Conservation (phyloP, 2,797 vertebrate genomes). For the Sylvilagus floridanus region DNA sequence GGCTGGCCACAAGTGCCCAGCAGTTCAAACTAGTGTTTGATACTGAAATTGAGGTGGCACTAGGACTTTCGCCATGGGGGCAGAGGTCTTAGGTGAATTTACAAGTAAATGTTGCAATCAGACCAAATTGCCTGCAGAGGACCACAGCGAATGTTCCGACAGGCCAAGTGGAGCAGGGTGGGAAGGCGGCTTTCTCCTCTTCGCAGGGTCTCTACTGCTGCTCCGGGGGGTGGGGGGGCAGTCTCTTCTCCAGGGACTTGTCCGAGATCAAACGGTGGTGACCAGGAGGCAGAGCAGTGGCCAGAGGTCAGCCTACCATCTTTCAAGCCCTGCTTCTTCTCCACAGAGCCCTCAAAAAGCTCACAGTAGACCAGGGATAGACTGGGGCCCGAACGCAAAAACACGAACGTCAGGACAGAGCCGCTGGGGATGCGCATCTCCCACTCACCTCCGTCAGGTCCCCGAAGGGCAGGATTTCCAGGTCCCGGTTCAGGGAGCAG, state of each 20-base stretch:
- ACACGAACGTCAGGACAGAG: neutral
- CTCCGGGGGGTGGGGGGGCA: neutral
- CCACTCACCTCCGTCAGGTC: slow-evolving; percentile 65
- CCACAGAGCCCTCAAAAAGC: too few species aligned
- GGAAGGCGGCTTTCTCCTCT: neutral
- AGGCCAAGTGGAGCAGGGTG: accelerated
- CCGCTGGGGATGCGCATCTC: accelerated
- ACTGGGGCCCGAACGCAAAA: too few species aligned
- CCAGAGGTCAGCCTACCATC: too few species aligned
- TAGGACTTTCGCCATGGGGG: neutral
- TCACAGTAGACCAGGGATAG: too few species aligned
- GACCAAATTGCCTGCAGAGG: neutral
- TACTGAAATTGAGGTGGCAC: neutral
- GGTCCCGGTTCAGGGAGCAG: slow-evolving; percentile 47
- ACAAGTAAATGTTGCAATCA: neutral
- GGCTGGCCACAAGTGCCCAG: too few species aligned
- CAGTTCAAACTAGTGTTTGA: neutral
- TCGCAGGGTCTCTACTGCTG: neutral
- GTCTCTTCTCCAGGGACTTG: neutral
- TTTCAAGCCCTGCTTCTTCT: too few species aligned
- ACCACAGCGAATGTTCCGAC: neutral
- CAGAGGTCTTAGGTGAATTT: neutral
- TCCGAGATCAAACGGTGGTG: too few species aligned
- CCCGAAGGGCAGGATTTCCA: slow-evolving; percentile 70
- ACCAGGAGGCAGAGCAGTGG: too few species aligned